These are phyloP conservation scores for Dryomyza anilis DNA, from an alignment of 2,888 invertebrate genomes.

Conservation along the genomic window DNA sequence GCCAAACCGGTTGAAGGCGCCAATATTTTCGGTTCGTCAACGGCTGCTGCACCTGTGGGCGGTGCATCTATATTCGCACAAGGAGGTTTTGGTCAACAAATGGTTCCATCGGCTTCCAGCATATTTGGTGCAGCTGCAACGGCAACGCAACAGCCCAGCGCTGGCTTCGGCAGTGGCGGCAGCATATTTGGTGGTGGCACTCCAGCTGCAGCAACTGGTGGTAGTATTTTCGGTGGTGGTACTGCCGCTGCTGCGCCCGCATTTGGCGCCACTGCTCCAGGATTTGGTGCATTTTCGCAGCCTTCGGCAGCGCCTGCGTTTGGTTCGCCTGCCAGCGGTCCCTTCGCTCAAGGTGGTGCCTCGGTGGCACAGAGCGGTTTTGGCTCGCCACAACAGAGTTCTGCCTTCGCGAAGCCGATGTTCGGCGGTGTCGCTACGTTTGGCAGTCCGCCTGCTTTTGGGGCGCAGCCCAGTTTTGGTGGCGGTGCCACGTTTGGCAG, in stretches of 20 bases:
- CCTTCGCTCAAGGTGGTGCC: constrained; percentile 47
- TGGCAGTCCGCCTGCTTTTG: constrained; percentile 53
- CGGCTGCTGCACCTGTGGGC: constrained; percentile 28
- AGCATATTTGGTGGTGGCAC: constrained; percentile 41
- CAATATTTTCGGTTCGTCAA: constrained; percentile 46
- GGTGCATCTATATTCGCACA: constrained; percentile 38
- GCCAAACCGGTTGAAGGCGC: constrained; percentile 39
- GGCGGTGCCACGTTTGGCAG: constrained; percentile 55
- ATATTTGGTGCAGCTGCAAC: constrained; percentile 36
- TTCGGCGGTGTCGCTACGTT: constrained; percentile 44
- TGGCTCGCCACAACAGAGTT: constrained; percentile 47
- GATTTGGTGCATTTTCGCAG: constrained; percentile 49
- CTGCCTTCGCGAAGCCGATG: constrained; percentile 41
- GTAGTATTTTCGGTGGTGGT: constrained; percentile 40
- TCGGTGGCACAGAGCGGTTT: constrained; percentile 55
- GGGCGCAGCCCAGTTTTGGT: constrained; percentile 57
- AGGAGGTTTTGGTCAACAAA: constrained; percentile 30
- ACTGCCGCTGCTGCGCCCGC: constrained; percentile 30
- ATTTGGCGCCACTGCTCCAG: constrained; percentile 35
- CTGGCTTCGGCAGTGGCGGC: constrained; percentile 34
- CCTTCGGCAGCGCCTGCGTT: constrained; percentile 38
- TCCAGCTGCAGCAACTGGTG: constrained; percentile 33
- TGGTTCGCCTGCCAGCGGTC: constrained; percentile 41
- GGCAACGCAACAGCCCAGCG: constrained; percentile 19
- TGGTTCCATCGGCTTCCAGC: constrained; percentile 35